Evolutionary conservation across 2,888 invertebrate species (phyloP), one percentile per base, ranked within the genome.

Genomic region (Eucriotettix oculatus): DNA sequence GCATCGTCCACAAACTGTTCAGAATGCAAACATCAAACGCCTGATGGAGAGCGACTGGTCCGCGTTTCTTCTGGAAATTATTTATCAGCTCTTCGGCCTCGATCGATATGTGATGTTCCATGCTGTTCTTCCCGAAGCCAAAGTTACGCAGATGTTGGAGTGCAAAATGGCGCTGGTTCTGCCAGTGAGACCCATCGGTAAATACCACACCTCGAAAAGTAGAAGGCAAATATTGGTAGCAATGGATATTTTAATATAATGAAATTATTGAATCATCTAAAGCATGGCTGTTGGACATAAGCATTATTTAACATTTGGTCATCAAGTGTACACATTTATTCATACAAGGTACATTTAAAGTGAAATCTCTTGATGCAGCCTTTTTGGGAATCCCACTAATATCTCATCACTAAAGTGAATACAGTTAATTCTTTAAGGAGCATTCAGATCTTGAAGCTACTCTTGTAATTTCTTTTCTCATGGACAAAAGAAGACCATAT

Each of bases 1-100:
- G 76, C 73, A 84, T 81, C 29, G 78, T 78, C 87, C 87, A 87
- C 16, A 86, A 69, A 0, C 82, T 78, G 69, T 87, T 87, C 63
- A 86, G 71, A 1, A 85, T 81, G 0, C 82, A 78, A 52, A 82
- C 73, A 60, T 84, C 81, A 53, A 86, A 78, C 1, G 76, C 71
- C 11, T 71, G 72, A 62, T 78, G 76, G 64, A 83, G 76, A 54
- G 71, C 71, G 1, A 84, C 73, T 0, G 79, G 71, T 29, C 71
- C 68, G 64, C 64, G 69, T 62, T 54, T 64, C 62, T 60, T 59
- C 11, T 60, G 57, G 77, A 76, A 66, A 44, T 71, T 71, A 11
- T 74, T 69, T 1, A 85, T 69, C 42, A 86, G 73, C 56, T 74
- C 73, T 5, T 66, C 65, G 16, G 83, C 74, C 71, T 86, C 85